These are phyloP conservation scores for Montipora foliosa DNA, from an alignment of 64 coral and sea anemone genomes.

Conservation along the genomic window DNA sequence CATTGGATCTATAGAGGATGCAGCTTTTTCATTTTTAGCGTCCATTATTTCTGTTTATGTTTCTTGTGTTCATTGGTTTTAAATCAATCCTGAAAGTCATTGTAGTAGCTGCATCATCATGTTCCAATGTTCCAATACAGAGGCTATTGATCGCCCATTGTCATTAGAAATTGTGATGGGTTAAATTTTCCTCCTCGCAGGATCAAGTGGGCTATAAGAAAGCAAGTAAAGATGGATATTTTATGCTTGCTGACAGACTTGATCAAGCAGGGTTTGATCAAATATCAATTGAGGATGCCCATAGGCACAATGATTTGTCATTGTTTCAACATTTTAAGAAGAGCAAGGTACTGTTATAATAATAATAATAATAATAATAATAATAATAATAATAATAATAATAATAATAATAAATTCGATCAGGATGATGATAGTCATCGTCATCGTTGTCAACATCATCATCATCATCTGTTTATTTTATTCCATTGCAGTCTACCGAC, in stretches of 20 bases:
- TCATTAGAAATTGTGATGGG: neutral
- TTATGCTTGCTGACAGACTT: conserved; percentile 74
- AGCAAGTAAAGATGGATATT: conserved; percentile 75
- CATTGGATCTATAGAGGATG: too few species aligned
- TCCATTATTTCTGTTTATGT: neutral
- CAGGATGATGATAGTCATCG: too few species aligned
- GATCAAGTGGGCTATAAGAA: conserved; percentile 77
- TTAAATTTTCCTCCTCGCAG: conserved; percentile 20
- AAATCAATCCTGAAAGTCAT: too few species aligned
- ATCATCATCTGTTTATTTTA: too few species aligned
- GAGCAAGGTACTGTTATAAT: conserved; percentile 61
- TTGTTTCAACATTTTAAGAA: conserved; percentile 81
- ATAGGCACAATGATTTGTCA: conserved; percentile 80
- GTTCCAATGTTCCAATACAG: neutral
- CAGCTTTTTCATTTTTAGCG: too few species aligned
- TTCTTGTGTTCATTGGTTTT: neutral
- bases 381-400: too few species aligned
- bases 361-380: too few species aligned
- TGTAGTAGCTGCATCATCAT: too few species aligned
- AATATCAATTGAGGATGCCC: conserved; percentile 89
- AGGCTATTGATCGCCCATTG: neutral
- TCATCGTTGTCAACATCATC: too few species aligned
- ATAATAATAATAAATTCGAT: too few species aligned
- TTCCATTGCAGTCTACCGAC: too few species aligned
- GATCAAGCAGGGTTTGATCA: conserved; percentile 85